Evolutionary conservation across 2,888 invertebrate genomes (phyloP), one percentile per base, ranked within the genome.

Genomic region (Oxystoma pomonae): DNA sequence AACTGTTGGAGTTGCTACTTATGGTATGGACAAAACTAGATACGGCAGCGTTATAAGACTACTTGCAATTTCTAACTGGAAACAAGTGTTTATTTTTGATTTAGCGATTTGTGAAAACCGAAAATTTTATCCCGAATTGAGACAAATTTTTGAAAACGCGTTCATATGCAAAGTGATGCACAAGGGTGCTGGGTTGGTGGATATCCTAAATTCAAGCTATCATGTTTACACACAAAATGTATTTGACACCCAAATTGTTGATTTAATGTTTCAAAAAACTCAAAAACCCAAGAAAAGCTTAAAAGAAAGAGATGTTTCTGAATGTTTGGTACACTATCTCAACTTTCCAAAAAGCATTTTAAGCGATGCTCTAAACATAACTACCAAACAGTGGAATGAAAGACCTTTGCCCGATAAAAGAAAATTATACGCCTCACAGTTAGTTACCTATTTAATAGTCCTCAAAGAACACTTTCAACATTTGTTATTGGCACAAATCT

Each of bases 191-290:
- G 67, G 67, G 20, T 52, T 71, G 19, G 63, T 71, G 19, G 71
- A 71, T 62, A 61, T 69, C 55, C 66, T 72, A 1, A 66, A 67
- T 62, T 62, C 68, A 49, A 60, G 64, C 12, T 71, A 71, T 50
- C 66, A 68, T 17, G 67, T 70, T 17, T 69, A 67, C 59, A 55
- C 68, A 5, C 64, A 64, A 53, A 71, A 71, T 57, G 64, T 60
- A 55, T 72, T 71, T 59, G 71, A 72, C 49, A 69, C 68, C 1
- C 70, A 71, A 61, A 63, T 69, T 16, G 70, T 71, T 7, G 72
- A 72, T 50, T 55, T 71, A 55, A 65, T 70, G 3, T 64, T 71
- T 18, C 68, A 69, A 57, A 72, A 71, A 64, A 69, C 64, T 22
- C 53, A 65, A 61, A 67, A 52, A 22, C 65, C 64, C 18, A 67